Base-by-base conservation (phyloP, 2,113 vertebrate genomes). In the Chamaea fasciata region DNA sequence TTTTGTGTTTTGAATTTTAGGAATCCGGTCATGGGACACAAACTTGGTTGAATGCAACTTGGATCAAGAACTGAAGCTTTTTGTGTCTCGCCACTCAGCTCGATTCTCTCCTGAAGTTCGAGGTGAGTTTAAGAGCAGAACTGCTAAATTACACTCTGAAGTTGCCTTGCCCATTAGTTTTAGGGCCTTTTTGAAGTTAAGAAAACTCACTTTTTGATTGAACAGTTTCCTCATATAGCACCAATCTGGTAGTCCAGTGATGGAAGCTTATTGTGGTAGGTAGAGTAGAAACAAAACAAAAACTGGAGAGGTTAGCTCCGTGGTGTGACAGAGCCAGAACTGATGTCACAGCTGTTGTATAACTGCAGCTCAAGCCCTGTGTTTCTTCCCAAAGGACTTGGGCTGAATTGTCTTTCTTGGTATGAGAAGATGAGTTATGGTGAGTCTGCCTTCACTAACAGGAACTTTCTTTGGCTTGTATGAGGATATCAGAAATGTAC, bases 61-160 rank as follows among this genome's bases (percentile, higher is more conserved):
- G 98, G 99, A 99, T 97, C 99, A 99, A 97, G 99, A 99, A 91
- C 98, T 99, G 76, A 99, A 99, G 92, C 99, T 99, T 83, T 99
- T 99, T 87, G 99, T 99, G 73, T 99, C 99, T 87, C 98, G 99
- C 94, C 99, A 99, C 97, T 99, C 99, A 7, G 99, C 99, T 78
- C 98, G 99, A 88, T 99, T 99, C 94, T 99, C 99, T 95, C 98
- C 99, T 69, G 99, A 99, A 83, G 98, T 99, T 71, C 98, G 98
- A 99, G 99, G 99, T 99, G 98, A 98, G 98, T 59, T 52, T 26
- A 47, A 82, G 37, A 80, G 6, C 30, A 86, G 46, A 91, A 53
- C 37, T 69, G 63, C 57, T 64, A 62, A 92, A 76, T n/a, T 37
- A 35, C 16, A 13, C 15, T 33, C 19, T 20, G 18, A 50, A 52